Percentiles rank a stretch among this genome's conserved stretches.
Conservation (phyloP, 1,140 invertebrate genomes). For the Nasonia giraulti region DNA sequence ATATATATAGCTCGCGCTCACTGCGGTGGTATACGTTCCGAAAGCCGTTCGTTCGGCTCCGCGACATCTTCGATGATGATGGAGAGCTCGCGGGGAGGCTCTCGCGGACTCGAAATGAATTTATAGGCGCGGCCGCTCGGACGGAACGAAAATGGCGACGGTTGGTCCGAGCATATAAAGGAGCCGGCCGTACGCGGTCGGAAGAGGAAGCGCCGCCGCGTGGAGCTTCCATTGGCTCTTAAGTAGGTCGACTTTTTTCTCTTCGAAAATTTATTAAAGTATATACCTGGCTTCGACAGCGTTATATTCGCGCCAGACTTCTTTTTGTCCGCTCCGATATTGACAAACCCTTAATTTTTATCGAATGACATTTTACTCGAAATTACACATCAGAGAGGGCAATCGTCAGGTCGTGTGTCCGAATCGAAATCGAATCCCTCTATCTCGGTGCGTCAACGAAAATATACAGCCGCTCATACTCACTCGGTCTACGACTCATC, state of each 20-base stretch:
- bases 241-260: neutral
- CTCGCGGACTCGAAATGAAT: conserved; percentile 26
- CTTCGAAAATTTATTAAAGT: too few species aligned
- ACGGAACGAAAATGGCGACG: neutral
- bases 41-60: neutral
- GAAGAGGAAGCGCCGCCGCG: neutral
- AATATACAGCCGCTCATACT: neutral
- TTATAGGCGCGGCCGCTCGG: conserved; percentile 16
- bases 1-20: neutral
- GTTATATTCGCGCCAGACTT: too few species aligned
- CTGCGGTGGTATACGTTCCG: neutral
- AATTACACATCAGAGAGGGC: too few species aligned
- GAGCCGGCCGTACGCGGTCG: too few species aligned
- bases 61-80: conserved; percentile 44
- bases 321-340: too few species aligned
- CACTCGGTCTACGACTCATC: neutral
- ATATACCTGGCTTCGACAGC: too few species aligned
- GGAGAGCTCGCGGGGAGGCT: neutral
- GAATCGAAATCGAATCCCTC: neutral
- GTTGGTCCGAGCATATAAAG: neutral
- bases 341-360: too few species aligned
- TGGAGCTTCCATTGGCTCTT: neutral
- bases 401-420: too few species aligned
- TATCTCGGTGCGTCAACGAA: neutral
- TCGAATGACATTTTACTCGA: too few species aligned